These are phyloP conservation scores for Palythoa grandis DNA, from an alignment of 92 coral and sea anemone species.

Conservation along the genomic window DNA sequence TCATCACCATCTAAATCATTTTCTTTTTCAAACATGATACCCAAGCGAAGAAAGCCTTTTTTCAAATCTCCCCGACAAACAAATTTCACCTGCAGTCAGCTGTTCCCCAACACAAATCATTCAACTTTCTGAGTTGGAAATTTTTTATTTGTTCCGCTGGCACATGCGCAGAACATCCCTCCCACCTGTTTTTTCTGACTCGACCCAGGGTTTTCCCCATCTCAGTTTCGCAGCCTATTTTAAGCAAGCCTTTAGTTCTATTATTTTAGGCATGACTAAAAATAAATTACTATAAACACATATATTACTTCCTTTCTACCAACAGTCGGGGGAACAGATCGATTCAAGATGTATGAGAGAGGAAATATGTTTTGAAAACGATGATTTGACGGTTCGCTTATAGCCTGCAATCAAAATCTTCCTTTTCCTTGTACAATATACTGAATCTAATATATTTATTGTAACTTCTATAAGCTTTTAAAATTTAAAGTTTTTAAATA, in stretches of 20 bases:
- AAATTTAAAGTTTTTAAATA: neutral
- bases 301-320: slow-evolving; percentile 24
- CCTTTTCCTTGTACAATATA: neutral
- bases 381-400: neutral
- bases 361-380: neutral
- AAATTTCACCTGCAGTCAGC: slow-evolving; percentile 85
- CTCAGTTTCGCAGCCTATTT: neutral
- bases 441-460: neutral
- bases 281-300: slow-evolving; percentile 10
- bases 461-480: neutral
- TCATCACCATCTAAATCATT: slow-evolving; percentile 78
- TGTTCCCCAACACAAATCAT: slow-evolving; percentile 92
- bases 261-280: slow-evolving; percentile 31
- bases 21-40: slow-evolving; percentile 84
- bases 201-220: slow-evolving; percentile 66
- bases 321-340: slow-evolving; percentile 23
- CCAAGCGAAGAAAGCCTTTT: slow-evolving; percentile 61
- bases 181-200: slow-evolving; percentile 74
- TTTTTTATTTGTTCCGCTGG: slow-evolving; percentile 79
- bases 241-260: neutral
- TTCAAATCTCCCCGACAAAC: slow-evolving; percentile 78
- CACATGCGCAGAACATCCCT: slow-evolving; percentile 84
- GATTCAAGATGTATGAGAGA: neutral
- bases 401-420: neutral
- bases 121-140: slow-evolving; percentile 83